phyloP scores from a whole-genome alignment of 2,888 invertebrate species.

The Marronus borbonicus region DNA sequence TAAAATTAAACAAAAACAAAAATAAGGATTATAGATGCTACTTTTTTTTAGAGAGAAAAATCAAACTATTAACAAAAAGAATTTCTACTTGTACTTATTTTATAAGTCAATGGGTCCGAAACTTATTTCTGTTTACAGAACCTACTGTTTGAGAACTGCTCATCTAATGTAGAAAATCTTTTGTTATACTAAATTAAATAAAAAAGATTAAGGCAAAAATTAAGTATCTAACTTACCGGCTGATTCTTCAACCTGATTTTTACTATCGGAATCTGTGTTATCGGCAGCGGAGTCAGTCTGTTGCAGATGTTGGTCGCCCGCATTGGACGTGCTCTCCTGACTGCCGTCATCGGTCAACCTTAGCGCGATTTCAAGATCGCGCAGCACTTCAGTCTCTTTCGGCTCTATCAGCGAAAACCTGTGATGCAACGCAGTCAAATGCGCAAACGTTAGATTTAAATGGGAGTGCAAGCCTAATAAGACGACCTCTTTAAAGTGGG shows the following conservation, averaged over 20 bases:
- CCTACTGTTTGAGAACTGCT: too few species aligned
- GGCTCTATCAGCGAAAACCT: slow-evolving; percentile 94
- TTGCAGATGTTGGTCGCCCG: slow-evolving; percentile 56
- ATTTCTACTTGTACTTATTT: slow-evolving; percentile 13
- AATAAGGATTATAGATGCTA: neutral
- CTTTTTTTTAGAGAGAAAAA: neutral
- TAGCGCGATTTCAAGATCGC: slow-evolving; percentile 91
- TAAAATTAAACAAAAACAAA: slow-evolving; percentile 50
- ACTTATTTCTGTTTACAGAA: neutral
- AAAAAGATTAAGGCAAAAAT: slow-evolving; percentile 9
- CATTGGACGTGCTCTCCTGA: slow-evolving; percentile 62
- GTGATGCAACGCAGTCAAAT: slow-evolving; percentile 89
- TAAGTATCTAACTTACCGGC: slow-evolving; percentile 65
- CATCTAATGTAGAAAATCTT: slow-evolving; percentile 16
- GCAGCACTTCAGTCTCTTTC: slow-evolving; percentile 95
- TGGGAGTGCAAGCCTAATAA: slow-evolving; percentile 95
- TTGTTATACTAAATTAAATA: neutral
- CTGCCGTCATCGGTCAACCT: slow-evolving; percentile 67
- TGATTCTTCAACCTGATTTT: slow-evolving; percentile 63
- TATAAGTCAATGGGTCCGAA: neutral
- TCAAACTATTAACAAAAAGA: slow-evolving; percentile 24
- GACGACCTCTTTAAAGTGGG: slow-evolving; percentile 97
- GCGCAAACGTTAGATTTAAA: slow-evolving; percentile 97
- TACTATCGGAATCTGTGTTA: slow-evolving; percentile 54
- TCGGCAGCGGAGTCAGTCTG: slow-evolving; percentile 51